Evolutionary conservation across 23 tunicate genomes (phyloP).

Genomic region (Ciona savignyi): DNA sequence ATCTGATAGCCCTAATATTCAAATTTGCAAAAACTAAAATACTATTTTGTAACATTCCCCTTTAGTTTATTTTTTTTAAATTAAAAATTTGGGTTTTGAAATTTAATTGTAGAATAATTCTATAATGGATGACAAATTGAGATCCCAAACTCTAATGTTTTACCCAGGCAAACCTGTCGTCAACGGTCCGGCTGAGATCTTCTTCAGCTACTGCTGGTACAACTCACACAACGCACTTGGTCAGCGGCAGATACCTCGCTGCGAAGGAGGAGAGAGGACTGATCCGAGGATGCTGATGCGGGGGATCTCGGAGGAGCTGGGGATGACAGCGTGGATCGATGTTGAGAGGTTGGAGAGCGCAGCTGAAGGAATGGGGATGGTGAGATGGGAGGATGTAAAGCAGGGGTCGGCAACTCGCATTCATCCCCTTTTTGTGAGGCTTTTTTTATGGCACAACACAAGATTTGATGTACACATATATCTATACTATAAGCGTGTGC

Average conservation of each 20-base stretch:
- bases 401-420: too few relatives aligned
- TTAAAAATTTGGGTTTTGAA: too few relatives aligned
- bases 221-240: conserved; percentile 61
- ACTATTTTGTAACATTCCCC: not conserved
- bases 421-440: too few relatives aligned
- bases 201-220: conserved; percentile 95
- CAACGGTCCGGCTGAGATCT: conserved; percentile 44
- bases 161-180: conserved; percentile 33
- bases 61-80: not conserved
- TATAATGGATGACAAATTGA: too few relatives aligned
- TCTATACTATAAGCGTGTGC: too few relatives aligned
- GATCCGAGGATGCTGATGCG: conserved; percentile 60
- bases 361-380: conserved; percentile 89
- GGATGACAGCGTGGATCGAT: conserved; percentile 57
- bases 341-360: conserved; percentile 80
- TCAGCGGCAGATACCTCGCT: conserved; percentile 28
- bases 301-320: conserved; percentile 18
- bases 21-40: too few relatives aligned
- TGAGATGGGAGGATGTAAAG: too few relatives aligned
- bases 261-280: conserved; percentile 42
- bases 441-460: too few relatives aligned
- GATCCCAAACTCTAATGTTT: not conserved
- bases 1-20: too few relatives aligned
- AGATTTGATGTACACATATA: too few relatives aligned
- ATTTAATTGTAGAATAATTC: too few relatives aligned